These are phyloP conservation scores for Drosophila siamana DNA, from an alignment of 2,888 invertebrate species.

Conservation along the genomic window DNA sequence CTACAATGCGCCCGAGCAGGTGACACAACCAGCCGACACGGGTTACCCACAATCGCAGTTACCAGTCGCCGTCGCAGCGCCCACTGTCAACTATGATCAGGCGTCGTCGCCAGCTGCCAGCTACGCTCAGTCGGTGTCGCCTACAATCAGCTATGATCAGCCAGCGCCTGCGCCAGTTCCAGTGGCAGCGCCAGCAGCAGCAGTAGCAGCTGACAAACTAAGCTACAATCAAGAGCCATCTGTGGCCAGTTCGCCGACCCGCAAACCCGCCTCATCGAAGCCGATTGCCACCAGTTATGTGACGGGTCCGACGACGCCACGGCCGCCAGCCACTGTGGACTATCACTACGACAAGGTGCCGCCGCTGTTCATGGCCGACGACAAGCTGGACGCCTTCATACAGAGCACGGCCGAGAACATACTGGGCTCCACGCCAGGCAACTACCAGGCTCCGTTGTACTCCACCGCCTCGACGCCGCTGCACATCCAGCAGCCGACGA, in stretches of 20 bases:
- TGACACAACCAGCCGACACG: constrained; percentile 22
- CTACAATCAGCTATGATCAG: constrained; percentile 39
- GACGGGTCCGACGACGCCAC: constrained; percentile 86
- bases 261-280: constrained; percentile 67
- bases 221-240: constrained; percentile 53
- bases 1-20: constrained; percentile 48
- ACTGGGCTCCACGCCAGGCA: constrained; percentile 61
- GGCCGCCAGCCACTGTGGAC: constrained; percentile 85
- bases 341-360: constrained; percentile 77
- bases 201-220: constrained; percentile 20
- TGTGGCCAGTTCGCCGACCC: constrained; percentile 61
- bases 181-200: constrained; percentile 18
- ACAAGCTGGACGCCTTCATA: constrained; percentile 82
- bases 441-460: constrained; percentile 68
- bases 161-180: constrained; percentile 40
- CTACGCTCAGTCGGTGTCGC: constrained; percentile 39
- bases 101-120: constrained; percentile 25
- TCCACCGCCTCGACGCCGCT: constrained; percentile 82
- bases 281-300: constrained; percentile 86
- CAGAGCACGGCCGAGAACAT: constrained; percentile 79
- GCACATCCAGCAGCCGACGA: constrained; percentile 78
- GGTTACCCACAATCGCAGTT: constrained; percentile 22
- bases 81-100: constrained; percentile 27
- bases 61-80: constrained; percentile 8
- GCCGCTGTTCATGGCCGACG: constrained; percentile 77